Percentiles rank a stretch among this genome's conserved stretches.
Evolutionary conservation across 2,797 vertebrate species (phyloP).

Genomic region (Sebastes steindachneri): DNA sequence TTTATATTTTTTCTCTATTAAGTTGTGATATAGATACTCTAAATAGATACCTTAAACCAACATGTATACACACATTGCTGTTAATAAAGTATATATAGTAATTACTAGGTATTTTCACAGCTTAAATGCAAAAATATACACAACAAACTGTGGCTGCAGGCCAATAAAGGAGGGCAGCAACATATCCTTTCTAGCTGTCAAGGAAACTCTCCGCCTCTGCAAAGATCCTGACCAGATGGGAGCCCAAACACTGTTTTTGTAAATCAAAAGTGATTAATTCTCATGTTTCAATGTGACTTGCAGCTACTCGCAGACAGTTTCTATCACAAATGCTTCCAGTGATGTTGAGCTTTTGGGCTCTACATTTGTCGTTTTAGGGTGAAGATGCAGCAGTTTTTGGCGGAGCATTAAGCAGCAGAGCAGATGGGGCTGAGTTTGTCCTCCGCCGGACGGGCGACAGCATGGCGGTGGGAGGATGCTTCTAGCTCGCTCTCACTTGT

Average conservation of each 20-base stretch:
- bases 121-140: background rate
- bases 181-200: background rate
- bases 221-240: conserved; percentile 19
- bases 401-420: conserved; percentile 15
- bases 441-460: conserved; percentile 50
- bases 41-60: accelerated
- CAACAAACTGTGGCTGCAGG: background rate
- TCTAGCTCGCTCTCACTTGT: conserved; percentile 43
- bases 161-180: background rate
- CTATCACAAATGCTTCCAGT: background rate
- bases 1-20: too few relatives aligned
- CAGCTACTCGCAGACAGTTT: background rate
- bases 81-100: background rate
- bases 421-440: conserved; percentile 62
- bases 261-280: conserved; percentile 20
- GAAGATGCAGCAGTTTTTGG: conserved; percentile 46
- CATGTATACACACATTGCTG: background rate
- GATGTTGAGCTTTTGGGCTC: conserved; percentile 21
- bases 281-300: background rate
- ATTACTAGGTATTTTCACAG: background rate
- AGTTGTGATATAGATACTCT: too few relatives aligned
- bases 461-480: conserved; percentile 64
- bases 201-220: background rate
- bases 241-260: background rate
- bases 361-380: background rate